Evolutionary conservation across 2,888 invertebrate genomes (phyloP).

Genomic region (Amiota mariae): DNA sequence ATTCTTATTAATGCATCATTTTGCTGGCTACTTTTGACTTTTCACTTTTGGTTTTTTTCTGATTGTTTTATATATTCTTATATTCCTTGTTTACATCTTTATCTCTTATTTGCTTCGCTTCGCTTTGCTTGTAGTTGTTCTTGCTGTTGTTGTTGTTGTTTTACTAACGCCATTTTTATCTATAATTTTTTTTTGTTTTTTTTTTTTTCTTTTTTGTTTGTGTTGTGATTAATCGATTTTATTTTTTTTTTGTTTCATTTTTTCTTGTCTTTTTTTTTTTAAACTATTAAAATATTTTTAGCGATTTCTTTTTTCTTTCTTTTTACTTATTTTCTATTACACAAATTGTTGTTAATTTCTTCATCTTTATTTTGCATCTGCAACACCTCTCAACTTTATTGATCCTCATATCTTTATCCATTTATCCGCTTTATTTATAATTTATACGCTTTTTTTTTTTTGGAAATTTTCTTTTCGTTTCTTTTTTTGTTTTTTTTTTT

Average conservation of each 20-base stretch:
- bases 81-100: neutral
- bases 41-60: neutral
- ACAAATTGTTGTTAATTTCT: no score
- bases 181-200: neutral
- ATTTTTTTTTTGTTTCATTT: neutral
- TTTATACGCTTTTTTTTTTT: neutral
- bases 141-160: neutral
- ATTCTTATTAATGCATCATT: no score
- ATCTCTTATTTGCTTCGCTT: neutral
- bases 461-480: neutral
- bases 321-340: slow-evolving; percentile 10
- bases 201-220: neutral
- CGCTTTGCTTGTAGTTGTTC: neutral
- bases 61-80: neutral
- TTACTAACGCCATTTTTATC: neutral
- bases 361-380: no score
- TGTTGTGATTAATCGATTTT: slow-evolving; percentile 13
- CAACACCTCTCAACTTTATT: no score
- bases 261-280: no score
- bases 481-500: slow-evolving; percentile 6
- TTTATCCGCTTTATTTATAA: no score
- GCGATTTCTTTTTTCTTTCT: slow-evolving; percentile 3
- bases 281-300: no score
- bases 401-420: no score
- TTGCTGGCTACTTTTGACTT: no score